Conservation (phyloP, 2,113 vertebrate genomes). For the Mystacornis crossleyi region DNA sequence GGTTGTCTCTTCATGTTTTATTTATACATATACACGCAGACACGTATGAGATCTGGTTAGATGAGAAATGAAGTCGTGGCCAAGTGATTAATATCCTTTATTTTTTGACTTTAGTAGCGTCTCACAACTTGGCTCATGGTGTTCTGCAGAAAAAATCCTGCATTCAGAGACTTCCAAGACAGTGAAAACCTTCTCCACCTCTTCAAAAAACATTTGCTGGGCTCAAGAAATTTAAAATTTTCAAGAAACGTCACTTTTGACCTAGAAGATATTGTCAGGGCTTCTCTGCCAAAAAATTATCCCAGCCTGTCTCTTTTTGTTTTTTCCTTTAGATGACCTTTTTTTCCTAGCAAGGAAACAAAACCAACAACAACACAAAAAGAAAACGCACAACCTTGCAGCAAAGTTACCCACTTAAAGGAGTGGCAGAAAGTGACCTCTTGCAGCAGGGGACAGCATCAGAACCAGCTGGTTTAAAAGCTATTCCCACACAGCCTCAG, state of each 20-base stretch:
- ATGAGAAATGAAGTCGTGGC: neutral
- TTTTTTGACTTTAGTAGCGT: neutral
- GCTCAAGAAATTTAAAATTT: neutral
- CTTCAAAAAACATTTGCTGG: neutral
- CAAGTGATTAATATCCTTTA: neutral
- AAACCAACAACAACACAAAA: neutral
- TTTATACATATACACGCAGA: neutral
- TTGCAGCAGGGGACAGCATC: neutral
- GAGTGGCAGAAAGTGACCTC: neutral
- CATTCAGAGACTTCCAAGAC: accelerated
- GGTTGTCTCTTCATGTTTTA: neutral
- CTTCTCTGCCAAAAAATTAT: neutral
- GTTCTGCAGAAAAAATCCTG: neutral
- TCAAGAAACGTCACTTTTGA: neutral
- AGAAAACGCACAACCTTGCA: neutral
- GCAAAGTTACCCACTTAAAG: neutral
- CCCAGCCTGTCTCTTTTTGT: neutral
- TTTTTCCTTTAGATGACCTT: neutral
- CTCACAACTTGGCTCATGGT: neutral
- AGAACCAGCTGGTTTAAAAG: neutral
- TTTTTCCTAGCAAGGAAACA: neutral
- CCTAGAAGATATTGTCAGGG: neutral
- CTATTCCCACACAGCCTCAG: neutral
- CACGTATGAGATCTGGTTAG: accelerated
- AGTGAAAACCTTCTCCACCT: neutral